Conservation (phyloP, 64 coral and sea anemone genomes). For the Acropora yongei region DNA sequence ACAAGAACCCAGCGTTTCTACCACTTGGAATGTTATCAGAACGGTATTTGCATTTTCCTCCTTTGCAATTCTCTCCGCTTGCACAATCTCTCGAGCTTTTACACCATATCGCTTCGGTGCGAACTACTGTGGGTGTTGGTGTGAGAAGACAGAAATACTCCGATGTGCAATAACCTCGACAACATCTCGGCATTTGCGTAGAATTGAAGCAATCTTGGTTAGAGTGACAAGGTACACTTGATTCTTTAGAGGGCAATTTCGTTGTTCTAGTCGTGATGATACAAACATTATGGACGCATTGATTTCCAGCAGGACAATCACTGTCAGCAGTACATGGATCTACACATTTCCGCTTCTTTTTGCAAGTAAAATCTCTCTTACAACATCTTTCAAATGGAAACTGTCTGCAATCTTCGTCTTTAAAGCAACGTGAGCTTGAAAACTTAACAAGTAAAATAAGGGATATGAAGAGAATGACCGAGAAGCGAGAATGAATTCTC, state of each 20-base stretch:
- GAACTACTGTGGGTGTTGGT: neutral
- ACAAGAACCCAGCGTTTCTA: slow-evolving; percentile 64
- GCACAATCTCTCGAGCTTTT: slow-evolving; percentile 9
- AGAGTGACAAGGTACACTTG: neutral
- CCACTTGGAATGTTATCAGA: neutral
- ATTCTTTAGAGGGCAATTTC: neutral
- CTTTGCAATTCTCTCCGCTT: neutral
- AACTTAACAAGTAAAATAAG: neutral
- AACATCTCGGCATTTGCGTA: neutral
- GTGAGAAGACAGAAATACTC: neutral
- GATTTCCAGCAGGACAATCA: neutral
- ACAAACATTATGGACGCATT: neutral
- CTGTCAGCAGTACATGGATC: neutral
- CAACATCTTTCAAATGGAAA: neutral
- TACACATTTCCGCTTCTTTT: neutral
- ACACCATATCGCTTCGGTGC: neutral
- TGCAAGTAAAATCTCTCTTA: neutral
- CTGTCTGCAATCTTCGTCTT: neutral
- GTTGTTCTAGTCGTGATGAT: neutral
- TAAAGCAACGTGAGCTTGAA: neutral
- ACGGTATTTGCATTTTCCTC: neutral
- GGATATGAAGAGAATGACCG: neutral
- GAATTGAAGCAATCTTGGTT: neutral
- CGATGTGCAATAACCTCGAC: neutral
- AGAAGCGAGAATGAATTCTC: neutral